Percentiles rank a stretch among this genome's conserved stretches.
Evolutionary conservation across 2,797 vertebrate genomes (phyloP).

Genomic region (Sebastes miniatus): DNA sequence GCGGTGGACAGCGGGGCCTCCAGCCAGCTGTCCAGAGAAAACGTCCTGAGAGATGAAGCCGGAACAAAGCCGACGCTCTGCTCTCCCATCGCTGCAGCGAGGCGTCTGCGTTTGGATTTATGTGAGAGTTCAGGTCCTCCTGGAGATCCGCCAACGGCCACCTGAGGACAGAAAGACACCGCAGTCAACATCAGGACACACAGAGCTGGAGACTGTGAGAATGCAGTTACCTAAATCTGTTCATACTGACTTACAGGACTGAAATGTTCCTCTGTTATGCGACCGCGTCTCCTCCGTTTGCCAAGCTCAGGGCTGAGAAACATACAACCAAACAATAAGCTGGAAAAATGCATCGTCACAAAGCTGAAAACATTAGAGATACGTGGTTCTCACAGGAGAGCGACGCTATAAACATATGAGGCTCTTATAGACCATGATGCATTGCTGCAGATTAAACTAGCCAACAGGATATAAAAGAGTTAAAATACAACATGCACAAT

Average conservation of each 20-base stretch:
- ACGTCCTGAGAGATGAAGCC: slow-evolving; percentile 22
- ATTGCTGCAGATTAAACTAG: too few species aligned
- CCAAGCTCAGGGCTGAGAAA: slow-evolving; percentile 48
- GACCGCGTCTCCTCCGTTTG: slow-evolving; percentile 29
- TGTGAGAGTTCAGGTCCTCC: not conserved
- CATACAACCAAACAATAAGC: too few species aligned
- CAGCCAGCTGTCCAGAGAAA: slow-evolving; percentile 42
- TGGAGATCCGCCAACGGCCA: not conserved
- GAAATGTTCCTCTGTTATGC: not conserved
- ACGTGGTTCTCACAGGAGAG: too few species aligned
- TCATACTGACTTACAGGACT: slow-evolving; percentile 42
- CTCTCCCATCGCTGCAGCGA: not conserved
- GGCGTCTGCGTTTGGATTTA: slow-evolving; percentile 69
- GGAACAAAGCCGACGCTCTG: slow-evolving; percentile 21
- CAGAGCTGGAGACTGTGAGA: fast-evolving
- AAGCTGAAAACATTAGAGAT: too few species aligned
- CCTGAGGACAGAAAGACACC: slow-evolving; percentile 12
- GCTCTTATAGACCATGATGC: too few species aligned
- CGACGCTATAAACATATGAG: too few species aligned
- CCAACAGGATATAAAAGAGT: too few species aligned
- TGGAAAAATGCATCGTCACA: too few species aligned
- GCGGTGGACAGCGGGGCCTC: slow-evolving; percentile 12
- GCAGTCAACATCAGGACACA: not conserved
- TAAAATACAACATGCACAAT: not conserved
- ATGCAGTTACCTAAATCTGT: not conserved